Conservation (phyloP, 2,113 vertebrate species). For the Colinus virginianus region DNA sequence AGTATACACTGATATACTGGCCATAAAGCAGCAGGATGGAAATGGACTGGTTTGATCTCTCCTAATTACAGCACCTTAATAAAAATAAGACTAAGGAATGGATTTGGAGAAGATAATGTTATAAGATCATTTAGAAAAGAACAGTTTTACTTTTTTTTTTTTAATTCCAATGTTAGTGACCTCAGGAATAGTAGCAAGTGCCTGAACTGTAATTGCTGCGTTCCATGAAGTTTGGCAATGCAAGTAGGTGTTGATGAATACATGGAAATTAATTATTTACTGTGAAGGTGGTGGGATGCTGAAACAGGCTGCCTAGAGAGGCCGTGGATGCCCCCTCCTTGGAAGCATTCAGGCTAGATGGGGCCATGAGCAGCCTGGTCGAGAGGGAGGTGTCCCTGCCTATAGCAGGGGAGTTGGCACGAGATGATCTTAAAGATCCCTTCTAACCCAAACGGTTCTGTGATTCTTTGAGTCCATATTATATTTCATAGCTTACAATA, state of each 20-base stretch:
- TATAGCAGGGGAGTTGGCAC: too few relatives aligned
- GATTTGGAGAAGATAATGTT: not conserved
- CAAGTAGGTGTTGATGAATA: not conserved
- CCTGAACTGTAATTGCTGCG: not conserved
- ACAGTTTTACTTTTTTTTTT: slow-evolving; percentile 12
- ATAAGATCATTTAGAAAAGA: not conserved
- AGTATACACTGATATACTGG: fast-evolving
- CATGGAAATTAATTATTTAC: not conserved
- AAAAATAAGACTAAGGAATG: not conserved
- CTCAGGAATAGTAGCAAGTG: not conserved
- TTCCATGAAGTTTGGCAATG: not conserved
- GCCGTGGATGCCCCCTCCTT: too few relatives aligned
- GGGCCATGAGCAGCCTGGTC: too few relatives aligned
- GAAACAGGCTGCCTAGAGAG: too few relatives aligned
- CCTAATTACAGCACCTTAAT: not conserved
- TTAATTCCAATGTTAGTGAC: not conserved
- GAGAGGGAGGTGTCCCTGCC: too few relatives aligned
- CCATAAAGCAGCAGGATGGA: not conserved
- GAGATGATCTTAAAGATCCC: too few relatives aligned
- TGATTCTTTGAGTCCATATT: not conserved
- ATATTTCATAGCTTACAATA: not conserved
- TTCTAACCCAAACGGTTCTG: too few relatives aligned
- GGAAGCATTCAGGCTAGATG: too few relatives aligned
- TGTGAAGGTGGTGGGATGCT: too few relatives aligned
- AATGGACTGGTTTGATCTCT: not conserved